Percentiles rank a stretch among this genome's conserved stretches.
phyloP scores from a whole-genome alignment of 2,888 invertebrate species.

The Amphipoea lucens region DNA sequence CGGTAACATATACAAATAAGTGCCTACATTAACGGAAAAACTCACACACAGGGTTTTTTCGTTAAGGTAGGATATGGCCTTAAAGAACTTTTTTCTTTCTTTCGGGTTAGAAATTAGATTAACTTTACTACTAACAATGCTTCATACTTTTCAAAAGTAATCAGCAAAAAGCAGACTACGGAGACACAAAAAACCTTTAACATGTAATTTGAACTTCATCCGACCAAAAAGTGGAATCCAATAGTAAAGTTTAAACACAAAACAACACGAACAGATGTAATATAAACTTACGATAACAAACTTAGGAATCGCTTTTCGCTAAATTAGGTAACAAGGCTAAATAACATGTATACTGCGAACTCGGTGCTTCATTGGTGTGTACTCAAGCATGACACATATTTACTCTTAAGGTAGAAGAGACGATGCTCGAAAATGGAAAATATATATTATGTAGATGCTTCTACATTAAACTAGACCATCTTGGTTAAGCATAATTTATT shows the following conservation, averaged over 20 bases:
- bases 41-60: too few relatives aligned
- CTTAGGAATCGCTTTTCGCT: slow-evolving; percentile 5
- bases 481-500: background rate
- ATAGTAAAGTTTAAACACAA: slow-evolving; percentile 10
- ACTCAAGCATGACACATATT: slow-evolving; percentile 2
- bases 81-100: background rate
- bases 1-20: too few relatives aligned
- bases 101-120: background rate
- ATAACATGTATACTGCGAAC: slow-evolving; percentile 5
- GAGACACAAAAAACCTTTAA: background rate
- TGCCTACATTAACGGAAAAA: too few relatives aligned
- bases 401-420: background rate
- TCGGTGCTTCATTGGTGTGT: background rate
- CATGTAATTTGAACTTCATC: background rate
- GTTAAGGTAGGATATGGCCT: too few relatives aligned
- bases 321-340: background rate
- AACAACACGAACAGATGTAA: slow-evolving; percentile 13
- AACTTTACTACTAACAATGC: background rate
- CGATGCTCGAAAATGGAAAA: background rate
- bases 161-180: background rate
- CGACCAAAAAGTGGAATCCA: background rate
- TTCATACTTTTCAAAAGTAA: background rate
- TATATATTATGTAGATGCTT: background rate
- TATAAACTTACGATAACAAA: slow-evolving; percentile 21
- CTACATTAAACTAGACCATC: background rate